Conservation (phyloP, 2,888 invertebrate genomes). For the Drosophila paracracens region DNA sequence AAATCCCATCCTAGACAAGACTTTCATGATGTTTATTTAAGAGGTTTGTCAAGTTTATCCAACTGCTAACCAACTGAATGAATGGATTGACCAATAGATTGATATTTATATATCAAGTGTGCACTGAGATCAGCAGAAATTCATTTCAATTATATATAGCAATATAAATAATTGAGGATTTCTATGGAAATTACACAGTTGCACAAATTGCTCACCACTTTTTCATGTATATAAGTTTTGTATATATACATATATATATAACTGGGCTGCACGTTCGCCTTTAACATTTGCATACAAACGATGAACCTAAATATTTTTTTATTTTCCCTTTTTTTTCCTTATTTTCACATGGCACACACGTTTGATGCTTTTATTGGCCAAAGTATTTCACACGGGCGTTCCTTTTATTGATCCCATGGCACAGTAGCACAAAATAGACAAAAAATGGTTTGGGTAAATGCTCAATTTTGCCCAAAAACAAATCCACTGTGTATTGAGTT, state of each 20-base stretch:
- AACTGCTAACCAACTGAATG: slow-evolving; percentile 5
- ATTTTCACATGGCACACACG: slow-evolving; percentile 38
- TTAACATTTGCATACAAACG: slow-evolving; percentile 58
- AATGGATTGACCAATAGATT: slow-evolving; percentile 13
- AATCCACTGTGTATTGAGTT: slow-evolving; percentile 19
- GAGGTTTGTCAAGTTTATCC: slow-evolving; percentile 11
- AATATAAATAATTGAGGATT: slow-evolving; percentile 44
- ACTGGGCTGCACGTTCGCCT: slow-evolving; percentile 11
- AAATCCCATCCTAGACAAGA: slow-evolving; percentile 13
- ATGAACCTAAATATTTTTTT: slow-evolving; percentile 44
- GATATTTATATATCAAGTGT: background rate
- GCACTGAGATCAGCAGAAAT: slow-evolving; percentile 20
- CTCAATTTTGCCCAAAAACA: background rate
- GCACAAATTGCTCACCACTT: slow-evolving; percentile 51
- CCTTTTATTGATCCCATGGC: slow-evolving; percentile 67
- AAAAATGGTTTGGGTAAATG: slow-evolving; percentile 24
- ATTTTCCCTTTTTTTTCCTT: background rate
- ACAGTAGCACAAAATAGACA: slow-evolving; percentile 40
- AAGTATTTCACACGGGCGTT: slow-evolving; percentile 53
- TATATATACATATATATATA: no score
- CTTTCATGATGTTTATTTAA: slow-evolving; percentile 32
- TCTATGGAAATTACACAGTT: slow-evolving; percentile 51
- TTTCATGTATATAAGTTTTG: background rate
- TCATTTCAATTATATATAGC: slow-evolving; percentile 55
- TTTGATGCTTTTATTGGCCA: slow-evolving; percentile 56